Conservation (phyloP, 2,113 vertebrate genomes). For the Etheostoma cragini region DNA sequence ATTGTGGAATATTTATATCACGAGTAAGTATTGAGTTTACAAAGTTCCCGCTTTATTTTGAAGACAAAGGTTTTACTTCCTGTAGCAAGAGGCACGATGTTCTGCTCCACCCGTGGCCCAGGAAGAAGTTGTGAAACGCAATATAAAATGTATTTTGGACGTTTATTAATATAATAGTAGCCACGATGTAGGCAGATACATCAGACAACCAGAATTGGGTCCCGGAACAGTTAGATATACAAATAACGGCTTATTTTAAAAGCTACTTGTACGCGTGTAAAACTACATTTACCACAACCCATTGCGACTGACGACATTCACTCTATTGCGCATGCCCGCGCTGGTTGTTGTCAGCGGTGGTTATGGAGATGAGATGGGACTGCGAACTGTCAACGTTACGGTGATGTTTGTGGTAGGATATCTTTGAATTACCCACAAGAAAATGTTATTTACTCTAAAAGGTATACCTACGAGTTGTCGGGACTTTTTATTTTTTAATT, state of each 20-base stretch:
- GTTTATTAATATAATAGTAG: neutral
- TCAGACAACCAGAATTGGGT: accelerated
- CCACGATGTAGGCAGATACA: neutral
- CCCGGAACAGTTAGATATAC: neutral
- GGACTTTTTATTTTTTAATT: neutral
- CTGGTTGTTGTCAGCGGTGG: slow-evolving; percentile 83
- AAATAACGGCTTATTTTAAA: neutral
- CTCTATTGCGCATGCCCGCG: slow-evolving; percentile 60
- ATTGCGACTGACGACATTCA: neutral
- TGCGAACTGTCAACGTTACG: slow-evolving; percentile 49
- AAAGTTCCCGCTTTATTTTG: slow-evolving; percentile 28
- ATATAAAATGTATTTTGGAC: neutral
- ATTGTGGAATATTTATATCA: neutral
- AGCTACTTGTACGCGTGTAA: neutral
- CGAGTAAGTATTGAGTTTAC: neutral
- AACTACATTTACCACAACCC: slow-evolving; percentile 68
- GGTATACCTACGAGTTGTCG: neutral
- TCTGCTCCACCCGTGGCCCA: neutral
- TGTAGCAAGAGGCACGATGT: neutral
- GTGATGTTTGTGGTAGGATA: slow-evolving; percentile 72
- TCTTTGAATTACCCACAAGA: neutral
- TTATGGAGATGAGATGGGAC: slow-evolving; percentile 83
- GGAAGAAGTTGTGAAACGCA: slow-evolving; percentile 9
- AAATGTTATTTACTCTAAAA: neutral
- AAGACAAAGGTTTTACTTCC: neutral